Evolutionary conservation across 2,888 invertebrate species (phyloP).

Genomic region (Allygus modestus): DNA sequence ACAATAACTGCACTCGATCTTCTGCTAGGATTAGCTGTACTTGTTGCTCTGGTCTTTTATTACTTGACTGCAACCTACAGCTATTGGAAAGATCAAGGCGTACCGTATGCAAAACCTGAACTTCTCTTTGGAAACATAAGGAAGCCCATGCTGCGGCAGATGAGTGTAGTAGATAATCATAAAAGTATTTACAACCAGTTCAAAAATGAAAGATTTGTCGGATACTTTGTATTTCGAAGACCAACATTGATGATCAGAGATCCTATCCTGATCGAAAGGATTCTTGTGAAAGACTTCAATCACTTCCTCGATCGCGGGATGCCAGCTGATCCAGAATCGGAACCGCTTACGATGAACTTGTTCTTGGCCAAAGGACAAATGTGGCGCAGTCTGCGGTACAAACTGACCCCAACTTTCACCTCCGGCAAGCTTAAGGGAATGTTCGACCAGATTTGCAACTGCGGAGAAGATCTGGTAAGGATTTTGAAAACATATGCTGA

Average conservation of each 20-base stretch:
- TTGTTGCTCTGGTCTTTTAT: conserved; percentile 68
- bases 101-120: conserved; percentile 73
- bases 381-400: conserved; percentile 73
- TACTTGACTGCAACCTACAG: conserved; percentile 73
- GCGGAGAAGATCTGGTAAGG: conserved; percentile 69
- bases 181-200: conserved; percentile 50
- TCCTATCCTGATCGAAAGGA: conserved; percentile 56
- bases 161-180: neutral
- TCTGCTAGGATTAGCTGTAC: neutral
- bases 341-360: conserved; percentile 67
- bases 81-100: conserved; percentile 74
- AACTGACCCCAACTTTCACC: conserved; percentile 74
- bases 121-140: conserved; percentile 74
- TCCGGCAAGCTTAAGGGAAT: conserved; percentile 74
- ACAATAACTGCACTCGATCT: neutral
- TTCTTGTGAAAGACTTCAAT: conserved; percentile 68
- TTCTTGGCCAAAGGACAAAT: conserved; percentile 70
- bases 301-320: conserved; percentile 66
- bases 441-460: conserved; percentile 71
- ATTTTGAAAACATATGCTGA: conserved; percentile 65
- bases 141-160: conserved; percentile 63
- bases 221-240: conserved; percentile 29
- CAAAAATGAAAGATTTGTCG: conserved; percentile 36
- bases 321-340: conserved; percentile 59
- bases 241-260: conserved; percentile 60